Evolutionary conservation across 2,888 invertebrate genomes (phyloP).

Genomic region (Notodonta dromedarius): DNA sequence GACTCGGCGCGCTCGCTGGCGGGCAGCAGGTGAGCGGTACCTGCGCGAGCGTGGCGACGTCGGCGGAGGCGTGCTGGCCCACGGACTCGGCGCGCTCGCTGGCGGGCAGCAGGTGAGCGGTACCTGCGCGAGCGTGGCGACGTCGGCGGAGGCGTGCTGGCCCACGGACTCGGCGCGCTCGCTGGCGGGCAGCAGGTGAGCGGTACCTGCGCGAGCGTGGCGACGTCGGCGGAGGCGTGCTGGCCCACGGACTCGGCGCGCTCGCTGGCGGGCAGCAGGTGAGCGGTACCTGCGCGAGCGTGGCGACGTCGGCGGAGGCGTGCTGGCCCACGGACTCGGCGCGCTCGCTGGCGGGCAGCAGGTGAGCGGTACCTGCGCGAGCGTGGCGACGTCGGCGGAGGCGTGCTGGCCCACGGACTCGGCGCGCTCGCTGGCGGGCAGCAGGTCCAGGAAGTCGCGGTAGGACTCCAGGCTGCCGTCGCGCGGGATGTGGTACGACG

Average conservation of each 20-base stretch:
- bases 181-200: constrained; percentile 87
- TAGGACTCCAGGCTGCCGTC: constrained; percentile 93
- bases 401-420: constrained; percentile 96
- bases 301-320: constrained; percentile 94
- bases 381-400: constrained; percentile 94
- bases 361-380: constrained; percentile 87
- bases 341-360: constrained; percentile 90
- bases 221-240: constrained; percentile 95
- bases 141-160: constrained; percentile 95
- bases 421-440: constrained; percentile 92
- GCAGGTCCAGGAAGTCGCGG: constrained; percentile 90
- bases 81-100: constrained; percentile 94
- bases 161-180: constrained; percentile 96
- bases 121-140: constrained; percentile 92
- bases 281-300: constrained; percentile 88
- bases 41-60: constrained; percentile 93
- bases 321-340: constrained; percentile 96
- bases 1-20: constrained; percentile 92
- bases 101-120: constrained; percentile 86
- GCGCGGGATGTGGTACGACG: constrained; percentile 92
- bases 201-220: constrained; percentile 90
- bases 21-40: constrained; percentile 87
- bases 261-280: constrained; percentile 90
- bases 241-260: constrained; percentile 95
- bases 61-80: constrained; percentile 95